phyloP scores from a whole-genome alignment of 1,140 invertebrate genomes.

The Globodera ellingtonae region DNA sequence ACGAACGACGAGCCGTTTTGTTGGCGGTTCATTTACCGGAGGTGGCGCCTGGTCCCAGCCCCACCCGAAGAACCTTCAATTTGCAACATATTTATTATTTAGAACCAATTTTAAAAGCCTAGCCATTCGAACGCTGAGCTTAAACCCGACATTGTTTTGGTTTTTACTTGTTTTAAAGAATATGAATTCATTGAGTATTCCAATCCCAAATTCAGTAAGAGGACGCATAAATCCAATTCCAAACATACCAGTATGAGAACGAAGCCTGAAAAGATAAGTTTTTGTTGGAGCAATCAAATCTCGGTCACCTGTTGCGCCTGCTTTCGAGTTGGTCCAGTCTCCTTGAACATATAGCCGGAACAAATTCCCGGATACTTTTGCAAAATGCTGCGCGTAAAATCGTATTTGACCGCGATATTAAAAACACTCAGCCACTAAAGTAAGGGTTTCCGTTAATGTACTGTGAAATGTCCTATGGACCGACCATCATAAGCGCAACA shows the following conservation, averaged over 20 bases:
- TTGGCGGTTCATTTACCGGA: constrained; percentile 72
- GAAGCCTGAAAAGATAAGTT: constrained; percentile 44
- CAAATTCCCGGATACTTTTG: constrained; percentile 61
- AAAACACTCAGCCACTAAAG: constrained; percentile 72
- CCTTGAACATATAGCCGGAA: constrained; percentile 57
- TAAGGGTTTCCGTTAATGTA: no score
- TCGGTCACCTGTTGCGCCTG: constrained; percentile 52
- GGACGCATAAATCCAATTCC: neutral
- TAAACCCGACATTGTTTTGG: no score
- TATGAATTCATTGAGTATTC: no score
- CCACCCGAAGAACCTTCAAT: constrained; percentile 68
- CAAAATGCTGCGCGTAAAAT: constrained; percentile 63
- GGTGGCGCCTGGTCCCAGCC: constrained; percentile 76
- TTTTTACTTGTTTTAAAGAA: no score
- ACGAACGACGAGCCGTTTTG: constrained; percentile 74
- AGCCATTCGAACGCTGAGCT: no score
- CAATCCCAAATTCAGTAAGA: no score
- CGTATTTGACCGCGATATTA: constrained; percentile 72
- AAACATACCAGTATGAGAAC: constrained; percentile 52
- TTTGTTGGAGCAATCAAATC: constrained; percentile 20
- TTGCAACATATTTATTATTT: no score
- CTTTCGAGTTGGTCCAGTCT: constrained; percentile 54
- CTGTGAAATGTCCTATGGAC: no score
- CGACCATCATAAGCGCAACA: constrained; percentile 66
- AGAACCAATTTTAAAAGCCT: no score